Conservation (phyloP, 2,888 invertebrate species). For the Cyclophora punctaria region DNA sequence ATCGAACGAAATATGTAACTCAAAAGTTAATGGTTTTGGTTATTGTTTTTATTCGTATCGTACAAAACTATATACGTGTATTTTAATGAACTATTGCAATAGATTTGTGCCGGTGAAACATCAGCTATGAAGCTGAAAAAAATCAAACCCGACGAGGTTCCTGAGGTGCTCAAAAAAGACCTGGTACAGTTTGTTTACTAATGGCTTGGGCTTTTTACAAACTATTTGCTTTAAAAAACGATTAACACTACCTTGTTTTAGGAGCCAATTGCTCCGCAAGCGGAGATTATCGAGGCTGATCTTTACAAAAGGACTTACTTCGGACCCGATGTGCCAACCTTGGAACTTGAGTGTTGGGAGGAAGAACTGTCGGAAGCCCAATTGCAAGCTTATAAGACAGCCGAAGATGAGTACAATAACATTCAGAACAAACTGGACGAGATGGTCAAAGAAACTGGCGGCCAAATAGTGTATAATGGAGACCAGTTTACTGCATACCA, state of each 20-base stretch:
- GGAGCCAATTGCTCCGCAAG: constrained; percentile 50
- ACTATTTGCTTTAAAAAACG: no score
- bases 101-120: no score
- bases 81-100: no score
- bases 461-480: constrained; percentile 79
- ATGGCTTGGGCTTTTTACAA: no score
- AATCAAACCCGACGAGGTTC: constrained; percentile 35
- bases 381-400: constrained; percentile 75
- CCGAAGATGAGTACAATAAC: constrained; percentile 79
- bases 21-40: background rate
- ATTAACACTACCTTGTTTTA: constrained; percentile 14
- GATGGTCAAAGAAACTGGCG: constrained; percentile 74
- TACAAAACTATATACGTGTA: background rate
- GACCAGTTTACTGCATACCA: constrained; percentile 79
- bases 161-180: constrained; percentile 34
- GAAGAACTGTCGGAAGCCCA: constrained; percentile 82
- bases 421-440: constrained; percentile 77
- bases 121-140: constrained; percentile 54
- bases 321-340: constrained; percentile 69
- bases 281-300: constrained; percentile 66
- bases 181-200: constrained; percentile 1
- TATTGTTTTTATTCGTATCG: background rate
- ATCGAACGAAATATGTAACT: background rate
- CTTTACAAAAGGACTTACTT: constrained; percentile 65
- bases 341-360: constrained; percentile 82